These are phyloP conservation scores for Enteromius anoplus DNA, from an alignment of 2,797 vertebrate species.

Conservation along the genomic window DNA sequence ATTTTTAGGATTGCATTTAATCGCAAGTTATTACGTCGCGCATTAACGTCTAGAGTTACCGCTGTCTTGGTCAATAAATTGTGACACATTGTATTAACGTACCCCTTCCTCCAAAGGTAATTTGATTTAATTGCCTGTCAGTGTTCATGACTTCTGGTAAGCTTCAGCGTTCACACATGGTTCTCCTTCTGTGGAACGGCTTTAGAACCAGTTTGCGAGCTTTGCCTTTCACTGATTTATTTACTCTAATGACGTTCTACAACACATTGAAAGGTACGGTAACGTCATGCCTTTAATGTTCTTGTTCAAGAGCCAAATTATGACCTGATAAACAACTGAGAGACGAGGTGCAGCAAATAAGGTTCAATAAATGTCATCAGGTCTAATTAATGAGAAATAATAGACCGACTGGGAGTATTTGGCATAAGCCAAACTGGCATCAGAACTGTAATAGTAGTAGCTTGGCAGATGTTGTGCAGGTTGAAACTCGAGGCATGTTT, in stretches of 20 bases:
- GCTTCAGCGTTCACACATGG: constrained; percentile 31
- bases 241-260: too few species aligned
- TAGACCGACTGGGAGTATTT: constrained; percentile 13
- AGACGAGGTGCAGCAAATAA: constrained; percentile 14
- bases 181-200: constrained; percentile 13
- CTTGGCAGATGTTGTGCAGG: constrained; percentile 16
- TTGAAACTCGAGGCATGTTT: constrained; percentile 18
- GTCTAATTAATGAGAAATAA: constrained; percentile 53
- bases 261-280: neutral
- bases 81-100: constrained; percentile 36
- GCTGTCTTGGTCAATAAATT: constrained; percentile 28
- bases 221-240: too few species aligned
- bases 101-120: constrained; percentile 16
- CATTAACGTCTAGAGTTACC: constrained; percentile 7
- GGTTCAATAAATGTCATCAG: constrained; percentile 35
- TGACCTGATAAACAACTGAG: neutral
- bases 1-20: constrained; percentile 4
- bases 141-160: constrained; percentile 46
- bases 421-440: constrained; percentile 38
- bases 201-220: constrained; percentile 30
- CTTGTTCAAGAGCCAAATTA: neutral
- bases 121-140: constrained; percentile 45
- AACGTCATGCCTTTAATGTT: neutral
- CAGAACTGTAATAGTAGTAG: neutral
- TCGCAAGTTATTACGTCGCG: neutral